Percentiles rank a stretch among this genome's conserved stretches.
Conservation (phyloP, 2,797 vertebrate species). For the Spatula versicolor region DNA sequence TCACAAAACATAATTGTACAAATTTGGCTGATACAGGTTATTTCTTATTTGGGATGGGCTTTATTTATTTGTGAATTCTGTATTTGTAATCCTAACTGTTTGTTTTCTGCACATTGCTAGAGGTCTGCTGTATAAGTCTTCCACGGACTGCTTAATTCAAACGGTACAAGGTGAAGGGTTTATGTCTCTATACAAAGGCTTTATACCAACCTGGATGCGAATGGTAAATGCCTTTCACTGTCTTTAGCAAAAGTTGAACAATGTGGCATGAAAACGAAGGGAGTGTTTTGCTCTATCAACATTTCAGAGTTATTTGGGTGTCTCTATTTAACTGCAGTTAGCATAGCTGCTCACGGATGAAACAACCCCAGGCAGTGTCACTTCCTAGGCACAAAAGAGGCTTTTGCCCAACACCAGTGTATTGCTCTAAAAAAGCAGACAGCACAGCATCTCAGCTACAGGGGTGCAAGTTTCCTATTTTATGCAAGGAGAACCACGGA, state of each 20-base stretch:
- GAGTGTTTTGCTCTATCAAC: not conserved
- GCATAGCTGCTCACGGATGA: not conserved
- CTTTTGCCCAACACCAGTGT: not conserved
- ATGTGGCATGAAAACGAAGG: not conserved
- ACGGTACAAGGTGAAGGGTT: conserved; percentile 85
- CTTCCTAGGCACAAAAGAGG: not conserved
- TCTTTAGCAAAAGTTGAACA: not conserved
- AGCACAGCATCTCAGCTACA: not conserved
- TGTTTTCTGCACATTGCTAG: conserved; percentile 65
- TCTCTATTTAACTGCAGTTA: not conserved
- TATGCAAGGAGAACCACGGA: not conserved
- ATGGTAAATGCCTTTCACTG: conserved; percentile 77
- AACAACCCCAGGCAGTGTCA: not conserved
- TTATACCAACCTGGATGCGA: conserved; percentile 87
- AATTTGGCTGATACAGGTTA: not conserved
- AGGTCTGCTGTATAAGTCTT: conserved; percentile 86
- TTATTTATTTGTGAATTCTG: not conserved
- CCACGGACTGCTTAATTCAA: conserved; percentile 83
- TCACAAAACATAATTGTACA: not conserved
- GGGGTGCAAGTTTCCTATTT: not conserved
- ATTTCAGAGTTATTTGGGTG: not conserved
- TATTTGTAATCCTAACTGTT: not conserved
- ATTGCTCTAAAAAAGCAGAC: not conserved
- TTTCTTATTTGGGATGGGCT: accelerated
- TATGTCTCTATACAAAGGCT: conserved; percentile 87